Base-by-base conservation (phyloP, 2,888 invertebrate species). In the Eupithecia subfuscata region DNA sequence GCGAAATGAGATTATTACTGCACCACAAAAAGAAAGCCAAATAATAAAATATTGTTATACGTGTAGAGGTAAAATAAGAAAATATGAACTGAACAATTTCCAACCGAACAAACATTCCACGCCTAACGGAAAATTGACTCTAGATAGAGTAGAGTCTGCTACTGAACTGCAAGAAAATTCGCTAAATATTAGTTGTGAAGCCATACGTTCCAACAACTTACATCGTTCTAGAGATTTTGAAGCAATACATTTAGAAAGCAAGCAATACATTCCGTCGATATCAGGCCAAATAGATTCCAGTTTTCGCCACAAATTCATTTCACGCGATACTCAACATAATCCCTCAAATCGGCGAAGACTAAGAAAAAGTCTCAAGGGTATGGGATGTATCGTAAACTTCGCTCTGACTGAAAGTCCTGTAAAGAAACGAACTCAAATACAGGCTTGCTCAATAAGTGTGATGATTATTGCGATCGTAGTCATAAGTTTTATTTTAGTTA, bases 361-460 rank as follows among this genome's bases (percentile, higher is more conserved):
- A 84, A 91, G 92, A 80, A 95, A 95, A 86, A 92, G 91, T 84
- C 87, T 95, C 34, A 92, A 91, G 86, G 94, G 94, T 79, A 90
- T 95, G 78, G 92, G 93, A 64, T 95, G 95, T 88, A 89, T 95
- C 73, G 88, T 95, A 69, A 92, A 93, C 83, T 92, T 94, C 82
- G 88, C 92, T 78, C 85, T 93, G 82, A 90, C 90, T 82, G 93
- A 95, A 82, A 92, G 90, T 82, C 89, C 92, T 75, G 88, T 93
- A 64, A 94, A 93, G 80, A 95, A 93, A 84, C 88, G 93, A 84
- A 95, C 92, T 81, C 94, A 94, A 88, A 93, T 95, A 86, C 93
- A 94, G 87, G 94, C 94, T 77, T 95, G 94, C 91, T 95, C 95
- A 92, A 93, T 95, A 89, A 94, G 93, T 90, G 90, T 95, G 85